phyloP scores from a whole-genome alignment of 2,888 invertebrate species.

The Gerris lacustris region DNA sequence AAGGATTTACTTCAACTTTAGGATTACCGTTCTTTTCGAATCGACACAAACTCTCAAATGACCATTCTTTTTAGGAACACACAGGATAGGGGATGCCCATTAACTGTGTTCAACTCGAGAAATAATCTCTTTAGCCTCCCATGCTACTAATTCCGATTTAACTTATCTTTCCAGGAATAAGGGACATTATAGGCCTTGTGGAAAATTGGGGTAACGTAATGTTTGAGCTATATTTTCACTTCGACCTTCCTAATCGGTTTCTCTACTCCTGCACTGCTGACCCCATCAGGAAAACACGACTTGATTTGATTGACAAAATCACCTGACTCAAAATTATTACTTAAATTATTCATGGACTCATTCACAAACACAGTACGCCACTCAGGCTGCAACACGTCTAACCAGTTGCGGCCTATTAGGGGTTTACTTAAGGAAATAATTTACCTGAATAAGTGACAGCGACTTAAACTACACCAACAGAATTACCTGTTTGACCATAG shows the following conservation, averaged over 20 bases:
- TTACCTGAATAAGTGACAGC: neutral
- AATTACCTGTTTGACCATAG: neutral
- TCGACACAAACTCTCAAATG: neutral
- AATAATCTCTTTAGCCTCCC: neutral
- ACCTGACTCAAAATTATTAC: neutral
- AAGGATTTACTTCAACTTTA: neutral
- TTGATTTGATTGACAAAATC: neutral
- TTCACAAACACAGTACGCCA: neutral
- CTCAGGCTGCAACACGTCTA: neutral
- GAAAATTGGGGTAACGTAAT: neutral
- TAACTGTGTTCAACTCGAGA: neutral
- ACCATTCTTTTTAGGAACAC: neutral
- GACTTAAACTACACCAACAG: neutral
- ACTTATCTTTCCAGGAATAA: neutral
- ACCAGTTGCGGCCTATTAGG: constrained; percentile 7
- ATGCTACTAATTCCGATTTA: neutral
- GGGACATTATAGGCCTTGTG: neutral
- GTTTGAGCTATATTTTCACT: neutral
- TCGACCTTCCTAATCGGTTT: neutral
- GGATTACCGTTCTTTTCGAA: neutral
- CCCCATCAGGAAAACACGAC: neutral
- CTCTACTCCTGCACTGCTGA: neutral
- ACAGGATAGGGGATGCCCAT: neutral
- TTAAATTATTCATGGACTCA: too few relatives aligned
- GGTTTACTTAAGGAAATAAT: neutral